Percentiles rank a stretch among this genome's conserved stretches.
These are phyloP conservation scores for Siniperca chuatsi DNA, from an alignment of 2,113 vertebrate genomes.

Conservation along the genomic window DNA sequence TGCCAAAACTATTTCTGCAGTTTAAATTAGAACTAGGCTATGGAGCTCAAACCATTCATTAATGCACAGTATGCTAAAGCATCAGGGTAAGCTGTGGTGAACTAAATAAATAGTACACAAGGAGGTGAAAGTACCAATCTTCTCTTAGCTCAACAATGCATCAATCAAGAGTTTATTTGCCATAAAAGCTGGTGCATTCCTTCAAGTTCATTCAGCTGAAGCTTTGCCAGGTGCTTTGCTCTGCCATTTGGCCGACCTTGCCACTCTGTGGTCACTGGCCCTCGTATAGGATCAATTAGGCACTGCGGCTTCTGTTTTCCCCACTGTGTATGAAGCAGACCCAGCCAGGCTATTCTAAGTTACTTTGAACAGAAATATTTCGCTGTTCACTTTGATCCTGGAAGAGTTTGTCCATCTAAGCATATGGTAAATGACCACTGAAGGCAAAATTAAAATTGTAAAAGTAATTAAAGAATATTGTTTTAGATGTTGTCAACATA, in stretches of 20 bases:
- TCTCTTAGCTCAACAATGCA: constrained; percentile 1
- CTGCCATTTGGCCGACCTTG: constrained; percentile 51
- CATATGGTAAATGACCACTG: background rate
- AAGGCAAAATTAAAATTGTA: background rate
- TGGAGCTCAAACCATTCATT: constrained; percentile 19
- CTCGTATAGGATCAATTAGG: constrained; percentile 44
- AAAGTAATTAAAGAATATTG: background rate
- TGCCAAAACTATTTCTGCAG: background rate
- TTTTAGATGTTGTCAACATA: background rate
- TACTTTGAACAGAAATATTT: constrained; percentile 46
- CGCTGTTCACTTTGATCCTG: constrained; percentile 12
- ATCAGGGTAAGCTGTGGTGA: constrained; percentile 2
- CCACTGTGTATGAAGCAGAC: constrained; percentile 44
- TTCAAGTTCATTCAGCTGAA: constrained; percentile 30
- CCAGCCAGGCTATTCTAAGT: constrained; percentile 48
- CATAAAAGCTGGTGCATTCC: constrained; percentile 5
- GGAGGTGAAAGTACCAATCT: constrained; percentile 23
- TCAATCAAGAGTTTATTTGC: constrained; percentile 35
- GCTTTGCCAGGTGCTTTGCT: constrained; percentile 39
- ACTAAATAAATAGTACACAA: constrained; percentile 16
- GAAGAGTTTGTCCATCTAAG: background rate
- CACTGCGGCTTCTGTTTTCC: constrained; percentile 37
- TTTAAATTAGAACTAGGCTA: background rate
- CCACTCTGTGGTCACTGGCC: constrained; percentile 47
- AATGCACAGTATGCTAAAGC: constrained; percentile 19